Base-by-base conservation (phyloP, 1,140 invertebrate genomes). In the Neodiprion pinetum region DNA sequence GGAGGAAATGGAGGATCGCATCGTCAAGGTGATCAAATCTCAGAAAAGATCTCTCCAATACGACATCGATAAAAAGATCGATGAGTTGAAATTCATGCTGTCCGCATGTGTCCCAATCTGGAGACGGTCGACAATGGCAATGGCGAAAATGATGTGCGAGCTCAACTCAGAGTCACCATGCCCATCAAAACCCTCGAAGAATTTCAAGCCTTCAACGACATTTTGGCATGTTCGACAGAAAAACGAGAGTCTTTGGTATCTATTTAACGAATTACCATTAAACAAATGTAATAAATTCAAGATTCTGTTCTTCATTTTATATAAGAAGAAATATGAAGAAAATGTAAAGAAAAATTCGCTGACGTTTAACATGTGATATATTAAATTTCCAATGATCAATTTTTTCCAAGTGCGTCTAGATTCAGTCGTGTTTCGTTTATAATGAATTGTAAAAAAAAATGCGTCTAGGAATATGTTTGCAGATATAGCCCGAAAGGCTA, bases 41-140 rank as follows among this genome's bases (percentile, higher is more conserved):
- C 68, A 70, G 68, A 70, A 70, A 23, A 70, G 68, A 70, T 70
- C n/a, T 70, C 17, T 70, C 40, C 68, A 70, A 40, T 70, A 70
- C 68, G 68, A 70, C 23, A 70, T 70, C 2, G 23, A 70, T 70
- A 70, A 70, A 70, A 70, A 70, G 9, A 70, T 70, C 68, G 68
- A 70, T 28, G 68, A 70, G 23, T 70, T 70, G 21, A 70, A 70
- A 17, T 70, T 70, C 23, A 70, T 70, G 21, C 23, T 70, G 68
- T 70, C 21, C 23, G 68, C 10, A 28, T 70, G 21, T 40, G 68
- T 17, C 17, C 68, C 17, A 70, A 70, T 70, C 68, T 21, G 23
- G 68, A 9, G 68, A 70, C 68, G 23, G 68, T n/a, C 68, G 68
- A 70, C 23, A 9, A 28, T 3, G 68, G 3, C 68, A 70, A 70